Base-by-base conservation (phyloP, 2,113 vertebrate species). In the Lanius collurio region DNA sequence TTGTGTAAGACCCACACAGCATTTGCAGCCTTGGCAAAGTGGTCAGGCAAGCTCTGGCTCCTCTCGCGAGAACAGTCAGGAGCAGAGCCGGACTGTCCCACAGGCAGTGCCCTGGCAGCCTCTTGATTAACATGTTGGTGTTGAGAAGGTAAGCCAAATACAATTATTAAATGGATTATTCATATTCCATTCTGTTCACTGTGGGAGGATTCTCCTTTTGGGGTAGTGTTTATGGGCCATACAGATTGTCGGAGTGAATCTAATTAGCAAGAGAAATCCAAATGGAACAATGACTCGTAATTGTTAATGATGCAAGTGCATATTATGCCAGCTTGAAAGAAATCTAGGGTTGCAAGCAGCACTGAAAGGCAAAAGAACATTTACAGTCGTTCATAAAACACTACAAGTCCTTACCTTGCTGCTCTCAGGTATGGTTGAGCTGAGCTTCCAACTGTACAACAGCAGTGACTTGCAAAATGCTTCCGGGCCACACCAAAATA, bases 121-220 rank as follows among this genome's bases (percentile, higher is more conserved):
- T 70, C 53, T 70, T 52, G 76, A 71, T 82, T 73, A 78, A 81
- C 24, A 31, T 1, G 2, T 44, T 79, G 62, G 62, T 79, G 69
- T 82, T 59, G 87, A 89, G 73, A 60, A 70, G 47, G 41, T 60
- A 78, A 89, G 74, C 89, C 91, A 96, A 93, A 79, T 52, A 74
- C 86, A 87, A 75, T 91, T 79, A 85, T 73, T 91, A 84, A 84
- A 91, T 31, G 73, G 91, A 89, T 95, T 95, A 89, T 95, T 95
- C 87, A 71, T 78, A 76, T 64, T 84, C 41, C 70, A 33, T 89
- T 94, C 89, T 93, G 83, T 59, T 97, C 74, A 19, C 68, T 91
- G 76, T 84, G 89, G 87, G 83, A 92, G 92, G 91, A 91, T 75
- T 71, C 81, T 92, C 86, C 83, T 97, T 96, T 96, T 91, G 81